Evolutionary conservation across 2,113 vertebrate species (phyloP), one percentile per base, ranked within the genome.

Genomic region (Limnothrissa miodon): DNA sequence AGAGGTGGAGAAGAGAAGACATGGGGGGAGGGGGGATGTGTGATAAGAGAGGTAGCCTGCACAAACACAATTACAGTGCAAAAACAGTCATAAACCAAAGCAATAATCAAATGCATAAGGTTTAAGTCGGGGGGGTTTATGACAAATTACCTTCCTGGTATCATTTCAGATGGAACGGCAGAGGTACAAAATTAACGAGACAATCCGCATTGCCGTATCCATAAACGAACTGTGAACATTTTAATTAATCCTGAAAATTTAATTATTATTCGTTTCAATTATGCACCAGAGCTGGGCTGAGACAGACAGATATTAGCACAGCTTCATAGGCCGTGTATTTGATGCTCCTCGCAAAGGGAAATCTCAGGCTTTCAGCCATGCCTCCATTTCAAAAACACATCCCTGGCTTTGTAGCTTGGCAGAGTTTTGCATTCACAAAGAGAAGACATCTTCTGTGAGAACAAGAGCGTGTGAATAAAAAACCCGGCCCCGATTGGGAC

Each of bases 211-310:
- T 45, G 48, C 13, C 74, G 53, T 70, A 80, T 56, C 78, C 78
- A 79, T 62, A 45, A 36, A 81, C 21, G 62, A 84, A 36, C 62
- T 21, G 45, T 66, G 45, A 78, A 70, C 36, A 78, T 83, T 85
- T 51, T 70, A 84, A 85, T 82, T 59, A 59, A 80, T 83, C 15
- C 78, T n/a, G 51, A 39, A 62, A 86, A 86, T 87, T 83, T 56
- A 81, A 78, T 83, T 44, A 85, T 80, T 78, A 45, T 79, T 56
- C 15, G 78, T 74, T 84, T 87, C 3, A 83, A 89, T 89, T 81
- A 87, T 84, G 82, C 48, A 86, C 53, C 29, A 79, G 78, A 45
- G 23, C 78, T 81, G 59, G 62, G 44, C 79, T 78, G 81, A 83
- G 44, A 83, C 83, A 81, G 39, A 81, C 78, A 48, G 62, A 86